Conservation (phyloP, 2,113 vertebrate genomes). For the Otis tarda region DNA sequence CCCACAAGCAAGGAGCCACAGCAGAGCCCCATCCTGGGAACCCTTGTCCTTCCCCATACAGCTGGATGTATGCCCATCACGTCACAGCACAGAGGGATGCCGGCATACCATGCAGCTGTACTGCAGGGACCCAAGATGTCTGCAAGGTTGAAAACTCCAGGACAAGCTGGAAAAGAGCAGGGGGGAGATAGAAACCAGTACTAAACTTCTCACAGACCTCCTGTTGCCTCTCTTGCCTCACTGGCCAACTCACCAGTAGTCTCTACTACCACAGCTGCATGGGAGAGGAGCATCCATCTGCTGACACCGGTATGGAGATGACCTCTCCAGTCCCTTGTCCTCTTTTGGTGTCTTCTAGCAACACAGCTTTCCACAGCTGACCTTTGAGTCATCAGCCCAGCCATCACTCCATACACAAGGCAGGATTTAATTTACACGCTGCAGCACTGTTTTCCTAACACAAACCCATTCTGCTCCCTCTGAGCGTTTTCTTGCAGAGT, state of each 20-base stretch:
- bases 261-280: background rate
- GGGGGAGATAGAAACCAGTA: background rate
- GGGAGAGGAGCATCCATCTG: background rate
- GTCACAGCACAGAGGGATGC: background rate
- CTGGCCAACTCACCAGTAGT: background rate
- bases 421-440: background rate
- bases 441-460: background rate
- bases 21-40: background rate
- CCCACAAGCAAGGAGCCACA: background rate
- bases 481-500: background rate
- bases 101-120: background rate
- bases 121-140: background rate
- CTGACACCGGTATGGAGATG: background rate
- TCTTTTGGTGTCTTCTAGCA: background rate
- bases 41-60: rapidly evolving
- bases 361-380: background rate
- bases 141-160: background rate
- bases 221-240: background rate
- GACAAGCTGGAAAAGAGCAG: background rate
- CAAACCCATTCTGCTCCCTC: background rate
- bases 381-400: background rate
- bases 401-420: background rate
- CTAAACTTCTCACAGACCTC: background rate
- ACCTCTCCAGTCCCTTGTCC: background rate
- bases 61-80: rapidly evolving